A percentile compares a stretch with the other conserved stretches of the same genome.
Evolutionary conservation across 2,113 vertebrate species (phyloP).

Genomic region (Athene cunicularia): DNA sequence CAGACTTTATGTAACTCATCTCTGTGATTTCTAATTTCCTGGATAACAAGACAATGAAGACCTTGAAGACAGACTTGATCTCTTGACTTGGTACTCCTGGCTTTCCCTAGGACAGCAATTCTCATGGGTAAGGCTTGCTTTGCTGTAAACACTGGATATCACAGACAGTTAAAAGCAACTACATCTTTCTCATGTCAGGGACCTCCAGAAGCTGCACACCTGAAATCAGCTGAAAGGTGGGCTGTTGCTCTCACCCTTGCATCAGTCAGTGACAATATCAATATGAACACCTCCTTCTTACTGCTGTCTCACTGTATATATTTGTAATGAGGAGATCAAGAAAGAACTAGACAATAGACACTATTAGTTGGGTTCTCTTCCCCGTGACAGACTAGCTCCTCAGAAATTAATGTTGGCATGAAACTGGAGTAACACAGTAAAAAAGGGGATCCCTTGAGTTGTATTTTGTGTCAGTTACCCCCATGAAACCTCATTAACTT

Average conservation of each 20-base stretch:
- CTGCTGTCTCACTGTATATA: neutral
- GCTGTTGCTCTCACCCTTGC: neutral
- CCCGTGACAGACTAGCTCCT: neutral
- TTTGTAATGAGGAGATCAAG: neutral
- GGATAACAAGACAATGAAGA: neutral
- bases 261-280: neutral
- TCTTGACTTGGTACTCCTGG: neutral
- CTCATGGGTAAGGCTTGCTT: neutral
- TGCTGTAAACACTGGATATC: neutral
- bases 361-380: neutral
- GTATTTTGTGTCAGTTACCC: neutral
- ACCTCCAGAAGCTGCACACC: neutral
- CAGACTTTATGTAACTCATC: neutral
- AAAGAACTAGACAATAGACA: neutral
- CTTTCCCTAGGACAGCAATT: neutral
- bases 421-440: neutral
- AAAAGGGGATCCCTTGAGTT: neutral
- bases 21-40: neutral
- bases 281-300: neutral
- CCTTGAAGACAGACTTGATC: neutral
- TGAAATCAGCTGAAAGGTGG: neutral
- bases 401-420: neutral
- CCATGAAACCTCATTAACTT: conserved; percentile 17
- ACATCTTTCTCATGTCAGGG: neutral
- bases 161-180: neutral